Conservation (phyloP, 2,888 invertebrate species). For the Yponomeuta evonymella region DNA sequence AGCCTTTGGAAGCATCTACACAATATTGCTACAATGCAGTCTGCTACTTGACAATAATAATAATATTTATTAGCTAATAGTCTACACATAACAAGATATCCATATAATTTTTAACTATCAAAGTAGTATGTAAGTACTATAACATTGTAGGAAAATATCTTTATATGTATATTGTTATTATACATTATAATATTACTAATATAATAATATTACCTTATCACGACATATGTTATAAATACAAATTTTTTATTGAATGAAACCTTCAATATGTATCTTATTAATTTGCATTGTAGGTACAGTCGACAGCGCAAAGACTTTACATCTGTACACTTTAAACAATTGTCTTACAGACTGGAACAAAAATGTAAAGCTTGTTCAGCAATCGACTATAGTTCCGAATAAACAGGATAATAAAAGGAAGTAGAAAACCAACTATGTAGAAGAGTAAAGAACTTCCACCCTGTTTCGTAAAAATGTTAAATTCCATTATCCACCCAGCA, state of each 20-base stretch:
- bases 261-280: too few species aligned
- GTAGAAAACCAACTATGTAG: not conserved
- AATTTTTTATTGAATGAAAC: too few species aligned
- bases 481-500: not conserved
- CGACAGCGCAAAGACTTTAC: too few species aligned
- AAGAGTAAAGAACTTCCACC: conserved; percentile 45
- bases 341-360: too few species aligned
- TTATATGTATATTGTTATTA: not conserved
- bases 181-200: not conserved
- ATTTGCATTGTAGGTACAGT: too few species aligned
- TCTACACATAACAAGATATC: conserved; percentile 7
- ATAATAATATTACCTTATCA: not conserved
- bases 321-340: too few species aligned
- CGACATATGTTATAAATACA: not conserved
- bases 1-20: conserved; percentile 56
- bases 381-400: too few species aligned
- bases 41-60: conserved; percentile 15
- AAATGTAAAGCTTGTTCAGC: too few species aligned
- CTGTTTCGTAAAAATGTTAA: conserved; percentile 39
- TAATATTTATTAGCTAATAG: not conserved
- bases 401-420: not conserved
- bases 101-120: conserved; percentile 15
- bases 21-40: conserved; percentile 24
- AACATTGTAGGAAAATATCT: conserved; percentile 8
- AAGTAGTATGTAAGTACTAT: not conserved